Evolutionary conservation across 2,888 invertebrate species (phyloP).

Genomic region (Craniophora ligustri): DNA sequence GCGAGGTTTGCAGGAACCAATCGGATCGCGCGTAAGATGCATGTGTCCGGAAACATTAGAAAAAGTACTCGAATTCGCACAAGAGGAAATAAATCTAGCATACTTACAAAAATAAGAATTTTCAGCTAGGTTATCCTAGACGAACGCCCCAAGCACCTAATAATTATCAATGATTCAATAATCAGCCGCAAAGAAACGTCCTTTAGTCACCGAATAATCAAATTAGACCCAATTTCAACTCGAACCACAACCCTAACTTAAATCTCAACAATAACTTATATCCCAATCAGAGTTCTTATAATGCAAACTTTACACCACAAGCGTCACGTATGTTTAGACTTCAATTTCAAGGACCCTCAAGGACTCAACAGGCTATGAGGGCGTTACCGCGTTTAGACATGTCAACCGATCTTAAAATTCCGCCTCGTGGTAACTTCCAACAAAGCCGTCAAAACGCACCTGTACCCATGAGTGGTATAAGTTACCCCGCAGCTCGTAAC

Average conservation of each 20-base stretch:
- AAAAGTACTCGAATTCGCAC: background rate
- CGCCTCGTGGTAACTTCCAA: background rate
- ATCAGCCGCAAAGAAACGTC: too few relatives aligned
- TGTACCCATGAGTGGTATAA: background rate
- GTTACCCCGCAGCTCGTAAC: background rate
- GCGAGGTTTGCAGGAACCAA: background rate
- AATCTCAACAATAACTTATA: too few relatives aligned
- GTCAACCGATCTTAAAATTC: background rate
- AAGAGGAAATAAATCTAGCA: background rate
- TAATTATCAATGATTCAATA: too few relatives aligned
- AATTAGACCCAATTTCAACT: background rate
- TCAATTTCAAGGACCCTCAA: background rate
- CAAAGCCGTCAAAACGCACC: background rate
- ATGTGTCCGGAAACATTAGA: background rate
- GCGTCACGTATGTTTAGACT: background rate
- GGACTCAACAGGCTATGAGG: constrained; percentile 1
- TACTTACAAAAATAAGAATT: background rate
- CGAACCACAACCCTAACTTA: too few relatives aligned
- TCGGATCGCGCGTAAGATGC: background rate
- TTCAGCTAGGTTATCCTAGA: background rate
- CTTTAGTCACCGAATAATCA: too few relatives aligned
- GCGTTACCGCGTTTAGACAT: background rate
- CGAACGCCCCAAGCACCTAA: too few relatives aligned
- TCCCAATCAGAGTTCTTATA: background rate
- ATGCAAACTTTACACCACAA: background rate